Evolutionary conservation across 1,140 invertebrate genomes (phyloP), one percentile per base, ranked within the genome.

Genomic region (Orchesella cincta): DNA sequence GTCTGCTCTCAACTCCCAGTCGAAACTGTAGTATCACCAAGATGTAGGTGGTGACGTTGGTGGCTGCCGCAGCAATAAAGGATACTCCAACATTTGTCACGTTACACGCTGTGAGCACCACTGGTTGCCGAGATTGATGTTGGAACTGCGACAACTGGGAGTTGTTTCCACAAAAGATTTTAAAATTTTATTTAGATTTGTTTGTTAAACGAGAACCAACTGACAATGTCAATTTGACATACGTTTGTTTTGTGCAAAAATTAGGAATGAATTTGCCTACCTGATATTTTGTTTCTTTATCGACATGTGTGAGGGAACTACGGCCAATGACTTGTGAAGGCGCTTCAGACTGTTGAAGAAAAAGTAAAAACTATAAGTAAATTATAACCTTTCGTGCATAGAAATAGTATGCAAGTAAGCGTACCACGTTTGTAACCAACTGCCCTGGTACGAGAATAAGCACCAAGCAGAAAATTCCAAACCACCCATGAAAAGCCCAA

Each of bases 11-110:
- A 18, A 76, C 39, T 28, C 36, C 67, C 28, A 76, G 20, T 14
- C 64, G 35, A 72, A 76, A 76, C 54, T 76, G 75, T 35, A 76
- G 34, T 14, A 76, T 71, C 18, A 76, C 64, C 64, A 76, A 72
- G 34, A 76, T 76, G 31, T 76, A 76, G 0, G 75, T 76, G 0
- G 64, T 76, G 3, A 76, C 36, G 71, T 76, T 76, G 14, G 75
- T 36, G 1, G 67, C 75, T 18, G 46, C 75, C 5, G 75, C 64
- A 1, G 64, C 64, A 2, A 76, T n/a, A 28, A 76, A 34, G 1
- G 35, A 31, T 28, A 76, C 23, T 34, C 75, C 75, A 20, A 76
- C 52, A 52, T 64, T 76, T 36, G 67, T 54, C 29, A 76, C 67
- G 29, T 46, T 52, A 26, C 64, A 72, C 0, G 75, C 75, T 5